Percentiles rank a stretch among this genome's conserved stretches.
Conservation (phyloP, 2,113 vertebrate genomes). For the Aegypius monachus region DNA sequence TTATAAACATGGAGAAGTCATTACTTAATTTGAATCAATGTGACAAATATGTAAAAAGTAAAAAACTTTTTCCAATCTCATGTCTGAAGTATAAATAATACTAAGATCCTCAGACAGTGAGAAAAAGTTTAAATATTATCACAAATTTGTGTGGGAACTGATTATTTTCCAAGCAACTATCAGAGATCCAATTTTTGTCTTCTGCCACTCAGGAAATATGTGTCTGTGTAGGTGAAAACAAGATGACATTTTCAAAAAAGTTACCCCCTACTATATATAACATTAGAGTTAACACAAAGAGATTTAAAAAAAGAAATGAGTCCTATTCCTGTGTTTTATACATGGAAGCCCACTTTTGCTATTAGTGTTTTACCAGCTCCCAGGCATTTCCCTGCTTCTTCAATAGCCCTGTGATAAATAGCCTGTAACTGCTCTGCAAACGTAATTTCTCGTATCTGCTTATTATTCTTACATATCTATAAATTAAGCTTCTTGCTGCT, state of each 20-base stretch:
- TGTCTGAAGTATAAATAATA: not conserved
- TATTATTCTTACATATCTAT: not conserved
- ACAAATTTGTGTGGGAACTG: not conserved
- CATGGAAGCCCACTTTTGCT: not conserved
- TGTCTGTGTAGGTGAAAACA: not conserved
- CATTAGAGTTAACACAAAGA: not conserved
- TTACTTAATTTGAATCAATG: constrained; percentile 16
- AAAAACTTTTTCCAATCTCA: not conserved
- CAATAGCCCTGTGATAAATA: not conserved
- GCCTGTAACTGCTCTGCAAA: not conserved
- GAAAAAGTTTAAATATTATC: constrained; percentile 12
- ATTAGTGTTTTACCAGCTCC: not conserved
- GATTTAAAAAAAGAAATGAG: not conserved
- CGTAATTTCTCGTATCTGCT: not conserved
- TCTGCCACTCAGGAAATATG: not conserved
- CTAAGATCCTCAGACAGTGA: not conserved
- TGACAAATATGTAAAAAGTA: not conserved
- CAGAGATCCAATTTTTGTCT: not conserved
- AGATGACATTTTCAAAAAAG: not conserved
- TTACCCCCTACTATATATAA: not conserved
- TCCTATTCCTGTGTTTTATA: not conserved
- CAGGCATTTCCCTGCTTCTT: not conserved
- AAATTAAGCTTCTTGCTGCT: not conserved
- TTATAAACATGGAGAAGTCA: constrained; percentile 18
- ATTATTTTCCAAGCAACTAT: constrained; percentile 22